Percentiles rank a stretch among this genome's conserved stretches.
Conservation (phyloP, 53 echinoderm and acorn worm species). For the Stichopus horrens region DNA sequence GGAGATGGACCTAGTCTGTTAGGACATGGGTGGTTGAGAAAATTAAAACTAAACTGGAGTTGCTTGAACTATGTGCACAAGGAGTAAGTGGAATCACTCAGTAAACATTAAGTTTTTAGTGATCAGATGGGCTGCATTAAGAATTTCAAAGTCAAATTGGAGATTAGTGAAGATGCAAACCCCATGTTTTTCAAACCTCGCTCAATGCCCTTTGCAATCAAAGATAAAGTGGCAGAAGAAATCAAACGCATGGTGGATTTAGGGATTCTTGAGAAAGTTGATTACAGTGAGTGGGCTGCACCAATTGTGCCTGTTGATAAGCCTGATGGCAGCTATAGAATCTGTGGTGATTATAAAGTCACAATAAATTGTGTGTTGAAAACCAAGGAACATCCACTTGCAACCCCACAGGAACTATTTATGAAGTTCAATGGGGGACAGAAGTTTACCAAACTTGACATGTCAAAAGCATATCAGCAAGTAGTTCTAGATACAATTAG, state of each 20-base stretch:
- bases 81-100: not conserved
- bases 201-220: constrained; percentile 14
- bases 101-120: constrained; percentile 12
- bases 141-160: constrained; percentile 9
- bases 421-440: not conserved
- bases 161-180: constrained; percentile 27
- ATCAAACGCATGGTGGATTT: constrained; percentile 1
- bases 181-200: constrained; percentile 42
- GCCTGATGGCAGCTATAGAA: constrained; percentile 1
- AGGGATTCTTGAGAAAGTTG: constrained; percentile 32
- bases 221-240: constrained; percentile 23
- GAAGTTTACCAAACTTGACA: not conserved
- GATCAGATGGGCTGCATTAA: constrained; percentile 16
- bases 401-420: not conserved
- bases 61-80: constrained; percentile 9
- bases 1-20: constrained; percentile 23
- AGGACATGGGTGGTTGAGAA: constrained; percentile 23
- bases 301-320: constrained; percentile 33
- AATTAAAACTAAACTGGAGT: constrained; percentile 33
- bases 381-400: not conserved
- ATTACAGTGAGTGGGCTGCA: constrained; percentile 17
- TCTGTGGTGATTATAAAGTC: constrained; percentile 42
- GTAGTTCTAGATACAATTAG: not conserved
- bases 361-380: constrained; percentile 19
- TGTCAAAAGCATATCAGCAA: not conserved